Conservation (phyloP, 1,140 invertebrate genomes). For the Nasonia vitripennis region DNA sequence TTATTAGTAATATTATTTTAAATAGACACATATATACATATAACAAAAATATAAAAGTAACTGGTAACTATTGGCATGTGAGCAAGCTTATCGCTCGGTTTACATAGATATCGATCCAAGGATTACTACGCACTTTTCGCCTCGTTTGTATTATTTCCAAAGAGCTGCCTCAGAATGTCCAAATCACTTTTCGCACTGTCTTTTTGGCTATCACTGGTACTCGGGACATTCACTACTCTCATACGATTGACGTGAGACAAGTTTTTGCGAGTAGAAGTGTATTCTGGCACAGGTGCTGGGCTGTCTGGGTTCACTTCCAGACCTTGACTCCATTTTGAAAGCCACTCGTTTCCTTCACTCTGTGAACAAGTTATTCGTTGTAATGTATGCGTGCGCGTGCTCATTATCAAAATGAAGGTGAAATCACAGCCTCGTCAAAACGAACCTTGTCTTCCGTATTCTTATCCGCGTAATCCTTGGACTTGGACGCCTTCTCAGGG, state of each 20-base stretch:
- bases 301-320: not conserved
- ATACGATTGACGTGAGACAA: constrained; percentile 41
- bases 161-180: constrained; percentile 34
- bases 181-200: constrained; percentile 26
- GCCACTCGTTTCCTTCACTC: constrained; percentile 43
- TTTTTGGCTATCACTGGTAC: not conserved
- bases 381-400: not conserved
- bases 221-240: constrained; percentile 19
- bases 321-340: constrained; percentile 45
- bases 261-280: not conserved
- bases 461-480: not conserved
- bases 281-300: not conserved
- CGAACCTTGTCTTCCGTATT: constrained; percentile 20
- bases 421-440: not conserved
- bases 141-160: constrained; percentile 14
- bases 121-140: not conserved
- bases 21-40: not conserved
- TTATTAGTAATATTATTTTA: constrained; percentile 9
- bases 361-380: constrained; percentile 9
- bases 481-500: not conserved
- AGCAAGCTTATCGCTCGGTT: not conserved
- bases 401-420: not conserved
- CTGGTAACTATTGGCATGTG: constrained; percentile 15
- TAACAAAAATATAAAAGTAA: constrained; percentile 14
- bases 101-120: not conserved